Percentiles rank a stretch among this genome's conserved stretches.
phyloP scores from a whole-genome alignment of 1,140 invertebrate species.

The Zaprionus camerounensis region DNA sequence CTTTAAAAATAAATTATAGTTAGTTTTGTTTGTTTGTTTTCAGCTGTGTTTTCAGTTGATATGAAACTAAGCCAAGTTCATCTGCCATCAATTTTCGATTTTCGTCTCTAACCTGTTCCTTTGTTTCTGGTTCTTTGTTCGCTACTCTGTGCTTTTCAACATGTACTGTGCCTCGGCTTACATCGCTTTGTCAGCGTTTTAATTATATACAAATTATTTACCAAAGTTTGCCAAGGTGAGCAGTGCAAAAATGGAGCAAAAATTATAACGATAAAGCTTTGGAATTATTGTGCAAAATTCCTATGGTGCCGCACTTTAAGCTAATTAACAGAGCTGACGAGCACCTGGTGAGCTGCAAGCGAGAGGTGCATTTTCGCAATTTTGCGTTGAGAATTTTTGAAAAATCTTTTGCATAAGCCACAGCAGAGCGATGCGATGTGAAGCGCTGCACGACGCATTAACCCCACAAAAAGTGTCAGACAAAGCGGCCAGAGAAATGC shows the following conservation, averaged over 20 bases:
- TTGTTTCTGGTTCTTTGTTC: not conserved
- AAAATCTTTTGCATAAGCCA: slow-evolving; percentile 57
- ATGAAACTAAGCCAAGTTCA: not conserved
- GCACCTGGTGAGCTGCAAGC: not conserved
- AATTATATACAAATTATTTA: slow-evolving; percentile 56
- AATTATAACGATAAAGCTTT: slow-evolving; percentile 38
- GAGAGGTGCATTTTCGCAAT: slow-evolving; percentile 9
- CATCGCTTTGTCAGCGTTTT: slow-evolving; percentile 44
- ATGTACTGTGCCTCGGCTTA: not conserved
- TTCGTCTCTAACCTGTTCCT: not conserved
- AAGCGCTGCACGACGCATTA: slow-evolving; percentile 3
- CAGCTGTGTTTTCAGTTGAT: not conserved
- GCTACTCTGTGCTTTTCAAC: not conserved
- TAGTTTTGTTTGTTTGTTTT: too few relatives aligned
- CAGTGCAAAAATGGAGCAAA: slow-evolving; percentile 1
- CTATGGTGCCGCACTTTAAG: slow-evolving; percentile 36
- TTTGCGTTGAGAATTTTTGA: slow-evolving; percentile 29
- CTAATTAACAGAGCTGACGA: slow-evolving; percentile 57
- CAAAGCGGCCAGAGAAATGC: slow-evolving; percentile 44
- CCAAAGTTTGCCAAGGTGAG: slow-evolving; percentile 25
- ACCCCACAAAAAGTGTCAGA: slow-evolving; percentile 39
- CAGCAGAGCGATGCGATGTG: slow-evolving; percentile 24
- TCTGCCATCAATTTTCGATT: not conserved
- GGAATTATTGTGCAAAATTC: slow-evolving; percentile 40
- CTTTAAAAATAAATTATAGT: too few relatives aligned